phyloP scores from a whole-genome alignment of 2,113 vertebrate species.

The Montifringilla adamsi region DNA sequence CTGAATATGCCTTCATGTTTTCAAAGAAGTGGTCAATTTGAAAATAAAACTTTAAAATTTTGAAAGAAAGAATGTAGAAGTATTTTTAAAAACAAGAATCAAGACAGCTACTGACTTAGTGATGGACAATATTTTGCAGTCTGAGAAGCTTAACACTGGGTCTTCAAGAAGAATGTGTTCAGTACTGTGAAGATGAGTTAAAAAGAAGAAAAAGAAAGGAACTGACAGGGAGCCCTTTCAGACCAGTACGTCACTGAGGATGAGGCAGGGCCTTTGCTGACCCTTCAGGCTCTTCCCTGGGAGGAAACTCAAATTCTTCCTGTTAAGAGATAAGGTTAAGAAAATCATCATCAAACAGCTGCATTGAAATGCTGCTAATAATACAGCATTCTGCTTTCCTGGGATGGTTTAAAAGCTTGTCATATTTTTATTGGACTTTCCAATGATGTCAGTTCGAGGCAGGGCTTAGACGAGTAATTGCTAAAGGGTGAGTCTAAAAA shows the following conservation, averaged over 20 bases:
- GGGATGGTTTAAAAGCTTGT: constrained; percentile 4
- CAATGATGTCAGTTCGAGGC: constrained; percentile 63
- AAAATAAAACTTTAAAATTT: background rate
- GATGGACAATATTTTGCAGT: background rate
- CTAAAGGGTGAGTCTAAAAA: constrained; percentile 42
- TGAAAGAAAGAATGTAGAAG: background rate
- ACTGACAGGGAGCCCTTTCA: accelerated
- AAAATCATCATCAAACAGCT: background rate
- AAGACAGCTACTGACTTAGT: background rate
- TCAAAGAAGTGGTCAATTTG: background rate
- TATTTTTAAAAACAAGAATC: background rate
- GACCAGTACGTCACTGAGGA: background rate
- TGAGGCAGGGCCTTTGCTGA: background rate
- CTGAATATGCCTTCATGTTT: background rate
- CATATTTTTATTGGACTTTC: constrained; percentile 53
- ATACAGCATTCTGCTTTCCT: background rate
- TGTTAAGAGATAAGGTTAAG: background rate
- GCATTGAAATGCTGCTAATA: background rate
- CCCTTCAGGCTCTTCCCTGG: background rate
- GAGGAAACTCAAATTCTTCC: background rate
- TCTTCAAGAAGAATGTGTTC: background rate
- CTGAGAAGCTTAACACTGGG: background rate
- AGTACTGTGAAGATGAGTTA: background rate
- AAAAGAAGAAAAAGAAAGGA: background rate
- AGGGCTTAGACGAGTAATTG: constrained; percentile 32